Base-by-base conservation (phyloP, 2,113 vertebrate genomes). In the Tachysurus fulvidraco region DNA sequence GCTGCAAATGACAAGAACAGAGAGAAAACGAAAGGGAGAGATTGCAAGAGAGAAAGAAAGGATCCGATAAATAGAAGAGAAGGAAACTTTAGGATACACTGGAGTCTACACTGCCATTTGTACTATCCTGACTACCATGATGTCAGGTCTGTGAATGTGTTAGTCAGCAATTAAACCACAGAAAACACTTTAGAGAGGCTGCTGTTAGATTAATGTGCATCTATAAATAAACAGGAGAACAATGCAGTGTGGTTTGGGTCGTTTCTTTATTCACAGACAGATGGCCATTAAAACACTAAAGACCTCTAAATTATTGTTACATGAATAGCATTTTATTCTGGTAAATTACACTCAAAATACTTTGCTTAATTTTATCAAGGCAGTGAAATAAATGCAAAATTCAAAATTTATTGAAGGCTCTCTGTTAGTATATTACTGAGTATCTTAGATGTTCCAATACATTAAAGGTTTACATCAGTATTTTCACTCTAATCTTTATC, bases 201-300 rank as follows among this genome's bases (percentile, higher is more conserved):
- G 28, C 55, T 81, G 78, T 60, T 81, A 81, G 78, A 60, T 81
- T 81, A 59, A 81, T 81, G 78, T 59, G 28, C 78, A 36, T 81
- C 55, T 81, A 81, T 81, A 44, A 81, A 41, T 60, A 60, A 59
- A 60, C 14, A 60, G 30, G 30, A 30, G 28, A 79, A 57, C 6
- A 41, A 55, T 9, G 4, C 55, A 81, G 19, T 81, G 55, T 60
- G 9, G 30, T 81, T 81, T 60, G 57, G 19, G 30, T 41, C 2
- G 78, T 60, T 81, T 41, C 78, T 81, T 81, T 81, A 81, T 30
- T 81, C 78, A 81, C 54, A 59, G 36, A 60, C 57, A 81, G 78
- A 60, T 2, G 12, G 55, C 30, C 30, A 60, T 81, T 81, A 60
- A 81, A 21, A 59, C 78, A 81, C 55, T 60, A 81, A 81, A 60